Conservation (phyloP, 2,113 vertebrate species). For the Aleadryas rufinucha region DNA sequence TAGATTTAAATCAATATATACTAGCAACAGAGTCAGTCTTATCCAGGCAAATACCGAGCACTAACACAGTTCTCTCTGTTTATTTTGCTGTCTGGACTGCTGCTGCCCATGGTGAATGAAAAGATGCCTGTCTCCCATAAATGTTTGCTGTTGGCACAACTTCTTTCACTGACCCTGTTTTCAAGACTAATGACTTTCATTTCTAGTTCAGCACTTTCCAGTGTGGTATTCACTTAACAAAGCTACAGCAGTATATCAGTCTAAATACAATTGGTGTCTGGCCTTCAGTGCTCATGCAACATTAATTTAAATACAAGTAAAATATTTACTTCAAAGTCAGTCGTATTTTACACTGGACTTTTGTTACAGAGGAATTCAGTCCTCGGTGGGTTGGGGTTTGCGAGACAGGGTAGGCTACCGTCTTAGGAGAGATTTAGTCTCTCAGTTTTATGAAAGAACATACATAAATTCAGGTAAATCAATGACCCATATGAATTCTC, state of each 20-base stretch:
- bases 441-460: not conserved
- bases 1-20: conserved; percentile 11
- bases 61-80: conserved; percentile 26
- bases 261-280: not conserved
- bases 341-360: not conserved
- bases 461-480: not conserved
- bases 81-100: conserved; percentile 21
- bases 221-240: not conserved
- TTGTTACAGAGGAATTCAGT: not conserved
- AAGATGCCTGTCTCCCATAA: conserved; percentile 14
- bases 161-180: not conserved
- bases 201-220: not conserved
- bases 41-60: not conserved
- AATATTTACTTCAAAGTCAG: not conserved
- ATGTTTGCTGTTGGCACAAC: not conserved
- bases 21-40: not conserved
- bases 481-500: not conserved
- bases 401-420: accelerated
- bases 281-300: not conserved
- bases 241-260: not conserved
- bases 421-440: not conserved
- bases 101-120: conserved; percentile 30
- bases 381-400: not conserved
- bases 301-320: not conserved
- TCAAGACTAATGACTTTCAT: not conserved